A percentile compares a stretch with the other conserved stretches of the same genome.
Conservation (phyloP, 2,888 invertebrate genomes). For the Ommatoiulus sabulosus region DNA sequence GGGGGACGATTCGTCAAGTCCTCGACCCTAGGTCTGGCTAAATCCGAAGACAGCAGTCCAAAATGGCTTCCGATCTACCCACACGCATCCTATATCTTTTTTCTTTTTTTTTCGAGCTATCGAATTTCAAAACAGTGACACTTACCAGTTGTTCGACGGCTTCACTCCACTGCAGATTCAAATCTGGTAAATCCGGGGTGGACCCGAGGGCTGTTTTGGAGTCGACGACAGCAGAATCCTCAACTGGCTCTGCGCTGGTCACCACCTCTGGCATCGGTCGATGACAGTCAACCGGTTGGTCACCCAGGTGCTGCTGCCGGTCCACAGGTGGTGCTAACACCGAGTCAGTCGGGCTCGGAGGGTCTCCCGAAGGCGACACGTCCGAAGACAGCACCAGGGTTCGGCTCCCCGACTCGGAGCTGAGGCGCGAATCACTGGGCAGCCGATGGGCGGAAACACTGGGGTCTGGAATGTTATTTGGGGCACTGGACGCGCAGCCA, state of each 20-base stretch:
- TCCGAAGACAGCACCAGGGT: conserved; percentile 5
- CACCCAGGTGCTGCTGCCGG: neutral
- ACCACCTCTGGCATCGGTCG: neutral
- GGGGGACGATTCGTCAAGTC: neutral
- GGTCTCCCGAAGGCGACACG: neutral
- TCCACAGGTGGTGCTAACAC: neutral
- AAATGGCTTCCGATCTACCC: neutral
- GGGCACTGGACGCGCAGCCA: neutral
- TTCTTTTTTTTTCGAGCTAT: neutral
- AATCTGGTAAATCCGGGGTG: neutral
- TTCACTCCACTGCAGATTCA: neutral
- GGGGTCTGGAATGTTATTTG: neutral
- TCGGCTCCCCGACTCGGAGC: neutral
- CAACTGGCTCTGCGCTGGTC: neutral
- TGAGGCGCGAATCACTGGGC: neutral
- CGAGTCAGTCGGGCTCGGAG: neutral
- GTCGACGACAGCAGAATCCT: neutral
- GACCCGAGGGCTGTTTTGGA: neutral
- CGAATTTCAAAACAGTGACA: conserved; percentile 8
- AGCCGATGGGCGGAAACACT: conserved; percentile 12
- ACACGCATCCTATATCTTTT: neutral
- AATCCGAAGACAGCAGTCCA: neutral
- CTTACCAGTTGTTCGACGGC: conserved; percentile 40
- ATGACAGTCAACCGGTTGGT: neutral
- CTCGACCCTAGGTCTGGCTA: neutral